Evolutionary conservation across 2,797 vertebrate genomes (phyloP), one percentile per base, ranked within the genome.

Genomic region (Cyclopterus lumpus): DNA sequence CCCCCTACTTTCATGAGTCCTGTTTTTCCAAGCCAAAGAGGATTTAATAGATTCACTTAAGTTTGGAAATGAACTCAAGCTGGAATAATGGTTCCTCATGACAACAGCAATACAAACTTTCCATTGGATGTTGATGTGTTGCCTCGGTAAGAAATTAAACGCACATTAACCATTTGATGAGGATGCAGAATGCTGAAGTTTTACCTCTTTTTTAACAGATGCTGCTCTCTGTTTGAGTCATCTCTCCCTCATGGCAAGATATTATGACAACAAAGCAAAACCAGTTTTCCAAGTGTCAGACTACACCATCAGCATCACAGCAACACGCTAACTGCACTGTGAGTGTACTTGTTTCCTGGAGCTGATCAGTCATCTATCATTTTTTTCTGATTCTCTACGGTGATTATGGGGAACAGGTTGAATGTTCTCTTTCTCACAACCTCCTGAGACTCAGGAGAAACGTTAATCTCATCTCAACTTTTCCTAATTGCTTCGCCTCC

Each of bases 201-300:
- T 68, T 61, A 80, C 75, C 66, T 75, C 42, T 38, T 61, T 66
- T 73, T 65, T 65, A 68, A 59, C 85, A 84, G 87, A 81, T 81
- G 84, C 66, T 82, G 10, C 71, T 69, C 63, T 63, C 42, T 40
- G 72, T 69, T 22, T 76, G 77, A 87, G 54, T 86, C 74, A 90
- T 84, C 79, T 73, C 62, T 87, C 86, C 80, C 80, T 75, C 46
- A 88, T 75, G 82, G 81, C 24, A 12, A 82, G 34, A 79, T 89
- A 85, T 91, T 90, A 74, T 86, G 76, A 76, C 84, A 88, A 91
- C 86, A 91, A 81, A 88, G 73, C 71, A 82, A 72, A 86, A 90
- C 78, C 30, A 15, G 81, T 87, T 84, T 72, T 65, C 42, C 49
- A 3, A 79, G 62, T 49, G 64, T 81, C 66, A 73, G 63, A 76